A percentile compares a stretch with the other conserved stretches of the same genome.
Evolutionary conservation across 1,140 invertebrate genomes (phyloP).

Genomic region (Wasmannia auropunctata): DNA sequence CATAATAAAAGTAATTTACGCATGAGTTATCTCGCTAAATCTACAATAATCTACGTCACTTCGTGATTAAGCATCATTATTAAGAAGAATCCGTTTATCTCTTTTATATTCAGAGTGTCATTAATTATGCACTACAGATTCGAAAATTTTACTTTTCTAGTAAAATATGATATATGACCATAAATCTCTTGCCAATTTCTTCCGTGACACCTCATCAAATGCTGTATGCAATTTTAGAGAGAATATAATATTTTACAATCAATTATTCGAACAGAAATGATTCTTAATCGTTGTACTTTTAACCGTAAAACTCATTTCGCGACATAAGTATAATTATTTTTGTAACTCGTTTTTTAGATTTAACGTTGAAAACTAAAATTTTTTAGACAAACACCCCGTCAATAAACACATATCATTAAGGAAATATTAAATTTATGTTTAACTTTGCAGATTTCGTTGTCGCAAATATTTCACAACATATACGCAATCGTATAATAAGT

Average conservation of each 20-base stretch:
- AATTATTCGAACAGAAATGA: not conserved
- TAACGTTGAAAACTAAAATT: no score
- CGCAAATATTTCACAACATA: not conserved
- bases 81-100: not conserved
- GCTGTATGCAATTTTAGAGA: not conserved
- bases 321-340: not conserved
- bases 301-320: not conserved
- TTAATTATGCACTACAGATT: not conserved
- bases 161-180: not conserved
- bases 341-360: slow-evolving; percentile 4
- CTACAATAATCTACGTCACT: not conserved
- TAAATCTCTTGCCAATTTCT: not conserved
- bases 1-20: not conserved
- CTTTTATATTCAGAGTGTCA: not conserved
- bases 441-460: not conserved
- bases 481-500: not conserved
- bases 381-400: not conserved
- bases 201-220: not conserved
- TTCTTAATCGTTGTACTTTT: not conserved
- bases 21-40: not conserved
- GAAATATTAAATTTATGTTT: not conserved
- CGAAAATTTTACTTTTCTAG: not conserved
- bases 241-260: not conserved
- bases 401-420: not conserved
- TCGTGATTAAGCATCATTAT: not conserved